Percentiles rank a stretch among this genome's conserved stretches.
phyloP scores from a whole-genome alignment of 2,888 invertebrate genomes.

The Thereva nobilitata region DNA sequence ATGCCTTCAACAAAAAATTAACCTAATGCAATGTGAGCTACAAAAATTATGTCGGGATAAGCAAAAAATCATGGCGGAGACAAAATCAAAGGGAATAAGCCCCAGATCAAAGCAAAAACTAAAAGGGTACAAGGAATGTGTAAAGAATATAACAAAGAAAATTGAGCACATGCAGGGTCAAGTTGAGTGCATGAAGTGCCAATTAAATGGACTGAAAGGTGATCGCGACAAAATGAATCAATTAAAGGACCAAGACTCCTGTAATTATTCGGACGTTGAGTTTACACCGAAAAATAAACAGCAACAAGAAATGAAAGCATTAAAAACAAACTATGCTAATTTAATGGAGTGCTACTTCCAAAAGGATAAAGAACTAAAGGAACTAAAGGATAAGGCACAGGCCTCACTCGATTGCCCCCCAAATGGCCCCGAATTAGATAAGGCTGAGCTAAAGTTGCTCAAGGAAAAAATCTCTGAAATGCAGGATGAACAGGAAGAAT shows the following conservation, averaged over 20 bases:
- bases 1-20: conserved; percentile 39
- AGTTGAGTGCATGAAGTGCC: conserved; percentile 37
- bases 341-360: conserved; percentile 51
- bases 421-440: conserved; percentile 5
- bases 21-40: conserved; percentile 37
- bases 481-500: conserved; percentile 52
- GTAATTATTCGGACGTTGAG: too few species aligned
- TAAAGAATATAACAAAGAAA: conserved; percentile 34
- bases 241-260: background rate
- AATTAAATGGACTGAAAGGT: conserved; percentile 38
- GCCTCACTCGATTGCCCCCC: background rate
- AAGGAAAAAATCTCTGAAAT: conserved; percentile 41
- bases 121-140: conserved; percentile 32
- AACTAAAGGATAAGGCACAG: conserved; percentile 39
- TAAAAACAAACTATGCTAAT: conserved; percentile 53
- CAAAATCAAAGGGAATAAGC: background rate
- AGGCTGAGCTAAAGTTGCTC: conserved; percentile 34
- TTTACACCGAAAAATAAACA: conserved; percentile 41
- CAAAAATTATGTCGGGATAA: conserved; percentile 29
- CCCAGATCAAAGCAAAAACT: conserved; percentile 28
- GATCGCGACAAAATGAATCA: conserved; percentile 26
- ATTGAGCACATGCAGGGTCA: conserved; percentile 34
- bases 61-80: conserved; percentile 13
- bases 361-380: conserved; percentile 53
- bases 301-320: conserved; percentile 47